Conservation (phyloP, 2,113 vertebrate genomes). For the Trichechus manatus region DNA sequence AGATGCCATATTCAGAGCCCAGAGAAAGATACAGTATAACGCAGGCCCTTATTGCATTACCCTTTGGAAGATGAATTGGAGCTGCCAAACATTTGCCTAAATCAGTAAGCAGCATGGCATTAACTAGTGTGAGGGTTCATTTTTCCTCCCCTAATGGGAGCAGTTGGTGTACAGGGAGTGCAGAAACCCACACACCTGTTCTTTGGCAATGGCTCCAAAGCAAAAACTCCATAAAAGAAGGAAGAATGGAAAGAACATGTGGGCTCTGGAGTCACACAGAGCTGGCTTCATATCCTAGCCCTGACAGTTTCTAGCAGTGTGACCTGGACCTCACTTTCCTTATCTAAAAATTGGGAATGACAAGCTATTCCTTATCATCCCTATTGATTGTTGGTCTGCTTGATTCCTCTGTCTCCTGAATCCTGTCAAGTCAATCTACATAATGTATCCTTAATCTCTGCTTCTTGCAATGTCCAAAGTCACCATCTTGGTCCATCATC, state of each 20-base stretch:
- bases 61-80: conserved; percentile 74
- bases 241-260: neutral
- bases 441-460: neutral
- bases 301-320: neutral
- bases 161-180: conserved; percentile 21
- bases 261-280: neutral
- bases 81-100: conserved; percentile 76
- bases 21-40: conserved; percentile 59
- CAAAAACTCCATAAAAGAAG: neutral
- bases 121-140: conserved; percentile 64
- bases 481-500: neutral
- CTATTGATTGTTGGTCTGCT: neutral
- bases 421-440: neutral
- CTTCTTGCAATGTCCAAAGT: neutral
- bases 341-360: neutral
- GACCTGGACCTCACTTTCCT: neutral
- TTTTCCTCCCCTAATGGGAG: conserved; percentile 69
- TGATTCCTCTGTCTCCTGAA: too few species aligned
- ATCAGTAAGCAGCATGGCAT: conserved; percentile 73
- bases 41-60: conserved; percentile 73
- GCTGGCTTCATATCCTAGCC: neutral
- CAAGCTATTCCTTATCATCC: neutral
- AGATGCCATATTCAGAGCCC: conserved; percentile 43
- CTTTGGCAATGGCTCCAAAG: neutral
- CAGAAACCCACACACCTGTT: conserved; percentile 62